phyloP scores from a whole-genome alignment of 2,797 vertebrate genomes.

The Myotis pilosus region DNA sequence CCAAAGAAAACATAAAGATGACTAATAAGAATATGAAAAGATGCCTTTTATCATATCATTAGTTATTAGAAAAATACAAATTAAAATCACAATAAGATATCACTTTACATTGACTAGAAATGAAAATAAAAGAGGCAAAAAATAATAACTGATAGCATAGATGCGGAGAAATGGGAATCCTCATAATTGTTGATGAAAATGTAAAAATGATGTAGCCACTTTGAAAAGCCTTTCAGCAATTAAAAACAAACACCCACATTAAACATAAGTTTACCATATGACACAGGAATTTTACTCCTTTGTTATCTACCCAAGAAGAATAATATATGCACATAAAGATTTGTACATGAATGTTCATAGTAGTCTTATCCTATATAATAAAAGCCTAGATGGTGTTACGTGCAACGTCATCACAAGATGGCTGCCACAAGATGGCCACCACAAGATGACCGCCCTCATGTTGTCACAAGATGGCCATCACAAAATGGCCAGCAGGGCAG shows the following conservation, averaged over 20 bases:
- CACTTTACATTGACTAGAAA: neutral
- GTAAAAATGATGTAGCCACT: neutral
- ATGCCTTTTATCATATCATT: neutral
- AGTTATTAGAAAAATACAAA: neutral
- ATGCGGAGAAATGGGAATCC: neutral
- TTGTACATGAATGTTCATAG: neutral
- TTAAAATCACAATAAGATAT: neutral
- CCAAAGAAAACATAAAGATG: neutral
- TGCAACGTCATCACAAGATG: too few relatives aligned
- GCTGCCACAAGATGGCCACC: too few relatives aligned
- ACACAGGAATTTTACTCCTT: neutral
- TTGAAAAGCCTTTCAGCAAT: neutral
- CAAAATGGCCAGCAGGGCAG: too few relatives aligned
- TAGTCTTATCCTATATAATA: neutral
- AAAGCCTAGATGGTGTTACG: too few relatives aligned
- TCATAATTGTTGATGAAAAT: neutral
- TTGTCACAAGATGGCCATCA: too few relatives aligned
- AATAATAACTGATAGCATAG: neutral
- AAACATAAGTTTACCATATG: neutral
- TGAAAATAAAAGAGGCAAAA: neutral
- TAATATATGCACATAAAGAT: neutral
- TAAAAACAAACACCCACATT: neutral
- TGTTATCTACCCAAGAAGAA: neutral
- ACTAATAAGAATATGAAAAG: neutral
- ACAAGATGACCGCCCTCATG: too few relatives aligned